phyloP scores from a whole-genome alignment of 2,113 vertebrate genomes.

The Pongo pygmaeus region DNA sequence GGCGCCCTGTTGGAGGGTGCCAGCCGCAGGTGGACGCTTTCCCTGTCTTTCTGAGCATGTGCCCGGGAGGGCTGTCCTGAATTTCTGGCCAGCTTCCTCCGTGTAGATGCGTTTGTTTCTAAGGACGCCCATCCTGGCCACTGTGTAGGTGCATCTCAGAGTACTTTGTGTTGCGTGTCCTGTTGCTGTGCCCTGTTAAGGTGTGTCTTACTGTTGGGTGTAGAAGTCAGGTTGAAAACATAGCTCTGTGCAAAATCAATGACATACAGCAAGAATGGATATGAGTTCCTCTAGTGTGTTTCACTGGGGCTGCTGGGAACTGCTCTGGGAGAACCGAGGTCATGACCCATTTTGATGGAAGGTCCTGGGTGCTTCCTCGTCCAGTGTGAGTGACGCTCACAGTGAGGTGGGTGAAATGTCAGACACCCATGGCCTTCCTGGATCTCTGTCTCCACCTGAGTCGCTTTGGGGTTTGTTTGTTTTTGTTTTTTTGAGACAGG shows the following conservation, averaged over 20 bases:
- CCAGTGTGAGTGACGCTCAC: accelerated
- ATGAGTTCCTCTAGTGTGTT: accelerated
- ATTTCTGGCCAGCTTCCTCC: background rate
- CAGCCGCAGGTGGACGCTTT: accelerated
- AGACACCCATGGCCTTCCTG: background rate
- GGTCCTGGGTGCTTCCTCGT: background rate
- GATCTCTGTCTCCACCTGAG: accelerated
- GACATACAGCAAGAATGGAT: background rate
- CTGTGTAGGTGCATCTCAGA: too few species aligned
- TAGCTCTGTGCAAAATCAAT: background rate
- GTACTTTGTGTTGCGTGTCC: accelerated
- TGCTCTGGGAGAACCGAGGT: accelerated
- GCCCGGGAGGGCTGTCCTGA: accelerated
- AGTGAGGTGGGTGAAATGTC: accelerated
- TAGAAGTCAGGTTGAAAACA: background rate
- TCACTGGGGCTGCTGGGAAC: accelerated
- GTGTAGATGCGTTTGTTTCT: accelerated
- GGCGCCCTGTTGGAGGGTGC: background rate
- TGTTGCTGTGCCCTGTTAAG: accelerated
- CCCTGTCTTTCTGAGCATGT: too few species aligned
- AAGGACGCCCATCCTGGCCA: accelerated
- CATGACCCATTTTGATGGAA: accelerated
- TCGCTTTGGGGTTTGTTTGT: too few species aligned
- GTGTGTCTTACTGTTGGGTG: accelerated
- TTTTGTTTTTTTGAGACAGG: background rate